Base-by-base conservation (phyloP, 2,113 vertebrate species). In the Dunckerocampus dactyliophorus region DNA sequence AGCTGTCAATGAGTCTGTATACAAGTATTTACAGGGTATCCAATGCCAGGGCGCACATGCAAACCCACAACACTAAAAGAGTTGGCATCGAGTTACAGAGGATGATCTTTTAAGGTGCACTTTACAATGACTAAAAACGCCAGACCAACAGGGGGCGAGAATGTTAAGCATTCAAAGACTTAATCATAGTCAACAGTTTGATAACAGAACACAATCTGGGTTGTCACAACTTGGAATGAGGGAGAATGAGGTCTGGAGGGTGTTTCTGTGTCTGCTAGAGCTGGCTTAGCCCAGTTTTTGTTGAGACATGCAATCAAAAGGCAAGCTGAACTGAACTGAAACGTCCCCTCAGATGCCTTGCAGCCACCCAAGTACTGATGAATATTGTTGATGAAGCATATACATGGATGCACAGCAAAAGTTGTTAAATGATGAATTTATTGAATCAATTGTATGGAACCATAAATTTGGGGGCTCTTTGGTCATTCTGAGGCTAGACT, bases 221-320 rank as follows among this genome's bases (percentile, higher is more conserved):
- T 42, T 52, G 70, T 63, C 54, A 52, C 20, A 67, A 69, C 75
- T 70, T 65, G 63, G 68, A 5, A 72, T 47, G 62, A 39, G 15
- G 54, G 53, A 68, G 63, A 28, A 19, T 59, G n/a, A n/a, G n/a
- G 68, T 71, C 82, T 72, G 56, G 8, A 19, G 65, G 73, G 52
- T 71, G 72, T 74, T 82, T 81, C 77, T 71, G 67, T 62, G 59
- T 74, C 56, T 77, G 61, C 62, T 60, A 57, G 73, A 60, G 66
- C 65, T 66, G 47, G 72, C 61, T 71, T 59, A 55, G 69, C 67
- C 52, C 74, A 71, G 78, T 67, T 62, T 72, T 69, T 66, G 8
- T 42, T 56, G 72, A 81, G 81, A 86, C 64, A 76, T 82, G 81
- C 77, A 69, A 68, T 63, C 49, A 65, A 64, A 22, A n/a, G 55